Evolutionary conservation across 1,140 invertebrate genomes (phyloP).

Genomic region (Elymnias hypermnestra): DNA sequence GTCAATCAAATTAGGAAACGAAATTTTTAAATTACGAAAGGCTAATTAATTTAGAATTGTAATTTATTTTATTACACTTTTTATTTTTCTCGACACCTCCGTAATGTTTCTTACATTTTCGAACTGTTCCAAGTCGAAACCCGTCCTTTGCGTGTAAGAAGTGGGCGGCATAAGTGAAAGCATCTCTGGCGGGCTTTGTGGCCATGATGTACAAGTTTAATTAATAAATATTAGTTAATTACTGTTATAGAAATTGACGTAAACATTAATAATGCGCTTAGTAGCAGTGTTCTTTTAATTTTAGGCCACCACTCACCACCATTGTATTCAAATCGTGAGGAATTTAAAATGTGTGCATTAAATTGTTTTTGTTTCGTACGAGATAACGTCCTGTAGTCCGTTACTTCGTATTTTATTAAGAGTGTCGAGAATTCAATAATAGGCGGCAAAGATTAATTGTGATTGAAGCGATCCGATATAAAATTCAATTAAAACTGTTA

Average conservation of each 20-base stretch:
- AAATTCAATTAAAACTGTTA: no score
- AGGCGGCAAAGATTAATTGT: neutral
- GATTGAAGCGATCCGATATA: neutral
- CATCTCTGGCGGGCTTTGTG: conserved; percentile 10
- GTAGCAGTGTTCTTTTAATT: no score
- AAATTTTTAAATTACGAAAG: conserved; percentile 50
- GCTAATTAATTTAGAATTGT: conserved; percentile 54
- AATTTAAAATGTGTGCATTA: neutral
- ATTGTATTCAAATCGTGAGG: neutral
- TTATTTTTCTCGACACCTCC: conserved; percentile 11
- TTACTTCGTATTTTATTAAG: neutral
- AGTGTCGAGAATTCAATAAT: no score
- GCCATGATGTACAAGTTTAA: conserved; percentile 16
- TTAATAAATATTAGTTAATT: conserved; percentile 20
- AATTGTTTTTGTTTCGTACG: neutral
- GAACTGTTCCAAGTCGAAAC: conserved; percentile 8
- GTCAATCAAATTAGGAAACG: conserved; percentile 59
- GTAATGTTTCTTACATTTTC: conserved; percentile 4
- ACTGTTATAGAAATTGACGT: conserved; percentile 11
- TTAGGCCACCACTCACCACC: no score
- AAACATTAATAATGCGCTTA: neutral
- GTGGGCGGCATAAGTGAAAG: conserved; percentile 20
- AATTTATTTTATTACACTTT: conserved; percentile 22
- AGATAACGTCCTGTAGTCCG: neutral
- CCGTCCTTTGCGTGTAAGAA: conserved; percentile 9